Conservation (phyloP, 2,113 vertebrate genomes). For the Colaptes auratus region DNA sequence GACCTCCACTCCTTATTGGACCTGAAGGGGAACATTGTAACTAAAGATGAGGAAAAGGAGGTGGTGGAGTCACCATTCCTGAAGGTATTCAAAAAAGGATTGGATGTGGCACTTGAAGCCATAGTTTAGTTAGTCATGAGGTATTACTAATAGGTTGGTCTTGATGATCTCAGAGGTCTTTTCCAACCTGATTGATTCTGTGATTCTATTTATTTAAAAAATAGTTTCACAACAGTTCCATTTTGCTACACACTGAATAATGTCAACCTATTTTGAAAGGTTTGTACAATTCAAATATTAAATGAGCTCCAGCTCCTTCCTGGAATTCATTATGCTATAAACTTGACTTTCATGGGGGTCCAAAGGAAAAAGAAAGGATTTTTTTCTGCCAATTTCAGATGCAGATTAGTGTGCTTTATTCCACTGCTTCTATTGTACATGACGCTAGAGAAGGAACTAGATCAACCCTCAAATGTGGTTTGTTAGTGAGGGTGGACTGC, state of each 20-base stretch:
- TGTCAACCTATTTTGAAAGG: conserved; percentile 13
- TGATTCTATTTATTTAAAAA: neutral
- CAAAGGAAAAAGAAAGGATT: conserved; percentile 27
- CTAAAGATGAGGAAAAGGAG: no score
- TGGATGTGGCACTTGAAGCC: no score
- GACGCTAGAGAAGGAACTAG: neutral
- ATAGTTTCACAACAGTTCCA: neutral
- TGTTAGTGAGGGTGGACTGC: neutral
- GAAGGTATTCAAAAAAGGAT: no score
- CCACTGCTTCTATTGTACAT: neutral
- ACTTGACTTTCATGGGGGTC: conserved; percentile 28
- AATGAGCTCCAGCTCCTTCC: conserved; percentile 44
- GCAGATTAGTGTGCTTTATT: neutral
- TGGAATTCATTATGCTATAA: conserved; percentile 40
- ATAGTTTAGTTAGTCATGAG: no score
- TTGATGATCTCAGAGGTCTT: no score
- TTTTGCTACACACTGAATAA: neutral
- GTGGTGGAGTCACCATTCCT: no score
- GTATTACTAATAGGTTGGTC: no score
- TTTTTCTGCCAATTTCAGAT: conserved; percentile 6
- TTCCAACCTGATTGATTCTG: no score
- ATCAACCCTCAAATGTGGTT: neutral
- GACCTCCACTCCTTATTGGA: no score
- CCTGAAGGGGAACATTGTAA: no score
- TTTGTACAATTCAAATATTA: conserved; percentile 19